Evolutionary conservation across 2,113 vertebrate species (phyloP), one percentile per base, ranked within the genome.

Genomic region (Chroicocephalus ridibundus): DNA sequence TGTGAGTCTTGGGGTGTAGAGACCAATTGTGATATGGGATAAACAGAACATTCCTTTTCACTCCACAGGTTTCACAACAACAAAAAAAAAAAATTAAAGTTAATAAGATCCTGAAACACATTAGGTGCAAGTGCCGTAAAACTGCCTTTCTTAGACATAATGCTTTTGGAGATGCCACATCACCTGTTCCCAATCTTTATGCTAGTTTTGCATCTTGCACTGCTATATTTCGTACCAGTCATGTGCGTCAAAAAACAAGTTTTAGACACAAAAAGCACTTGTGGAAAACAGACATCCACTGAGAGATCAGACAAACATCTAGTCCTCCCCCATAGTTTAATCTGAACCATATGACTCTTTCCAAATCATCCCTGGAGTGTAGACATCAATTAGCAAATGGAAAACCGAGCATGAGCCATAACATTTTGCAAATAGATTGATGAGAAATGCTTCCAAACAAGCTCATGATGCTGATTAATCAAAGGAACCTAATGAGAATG

Each of bases 391-490:
- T 60, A 94, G 74, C 24, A 72, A 34, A 66, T 8, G 38, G 38
- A 84, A 91, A 94, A 94, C 75, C 20, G 92, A 97, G 91, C 90
- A 82, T 22, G 40, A 96, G 77, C 47, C 70, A 81, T 62, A 84
- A 94, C 70, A 72, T 81, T 96, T 94, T 93, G 78, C 84, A 91
- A 94, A 91, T 34, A 80, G 76, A 91, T 55, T 62, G 96, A 91
- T 82, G 96, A 96, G 76, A 95, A 95, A 94, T 25, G 40, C 62
- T 93, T 93, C 88, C 91, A 93, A 89, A 93, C 4, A 69, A 94
- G 82, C 82, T 94, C 90, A 60, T 51, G 72, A 40, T 89, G 76
- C 61, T 90, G 82, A 97, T 97, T 96, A 97, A 97, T 86, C 90
- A 83, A 80, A 94, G 88, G 88, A 32, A 24, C 81, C 57, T 93